phyloP scores from a whole-genome alignment of 2,888 invertebrate species.

The Habrosyne pyritoides region DNA sequence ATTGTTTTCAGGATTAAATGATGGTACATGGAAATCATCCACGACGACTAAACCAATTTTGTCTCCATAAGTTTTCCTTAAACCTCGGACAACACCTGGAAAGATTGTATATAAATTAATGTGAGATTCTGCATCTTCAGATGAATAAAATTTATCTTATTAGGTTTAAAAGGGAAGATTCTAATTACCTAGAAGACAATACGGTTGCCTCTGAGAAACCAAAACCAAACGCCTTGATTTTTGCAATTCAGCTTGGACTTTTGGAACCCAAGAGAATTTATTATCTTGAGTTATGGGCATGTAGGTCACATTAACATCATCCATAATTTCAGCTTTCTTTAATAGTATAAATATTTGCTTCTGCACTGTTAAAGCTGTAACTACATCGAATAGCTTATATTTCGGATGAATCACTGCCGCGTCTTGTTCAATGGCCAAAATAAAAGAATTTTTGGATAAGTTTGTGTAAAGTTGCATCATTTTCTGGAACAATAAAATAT shows the following conservation, averaged over 20 bases:
- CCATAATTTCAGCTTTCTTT: slow-evolving; percentile 21
- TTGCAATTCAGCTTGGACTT: slow-evolving; percentile 26
- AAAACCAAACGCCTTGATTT: slow-evolving; percentile 30
- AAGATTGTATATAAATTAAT: background rate
- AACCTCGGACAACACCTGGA: slow-evolving; percentile 86
- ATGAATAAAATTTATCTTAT: too few species aligned
- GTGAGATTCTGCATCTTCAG: slow-evolving; percentile 2
- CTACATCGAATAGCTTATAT: slow-evolving; percentile 24
- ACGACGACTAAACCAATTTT: slow-evolving; percentile 71
- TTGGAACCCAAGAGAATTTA: slow-evolving; percentile 33
- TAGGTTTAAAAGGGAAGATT: background rate
- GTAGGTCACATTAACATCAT: slow-evolving; percentile 26
- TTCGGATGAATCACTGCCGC: slow-evolving; percentile 20
- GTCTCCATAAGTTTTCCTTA: slow-evolving; percentile 82
- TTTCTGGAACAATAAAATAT: slow-evolving; percentile 27
- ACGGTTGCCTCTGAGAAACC: slow-evolving; percentile 35
- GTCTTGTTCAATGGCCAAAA: slow-evolving; percentile 28
- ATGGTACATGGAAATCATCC: slow-evolving; percentile 61
- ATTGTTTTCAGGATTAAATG: slow-evolving; percentile 68
- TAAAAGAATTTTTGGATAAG: slow-evolving; percentile 24
- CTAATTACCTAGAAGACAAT: slow-evolving; percentile 31
- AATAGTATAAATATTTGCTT: slow-evolving; percentile 25
- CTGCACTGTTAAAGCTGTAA: slow-evolving; percentile 28
- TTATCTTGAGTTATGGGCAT: slow-evolving; percentile 29
- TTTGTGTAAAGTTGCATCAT: slow-evolving; percentile 23